phyloP scores from a whole-genome alignment of 1,140 invertebrate species.

The Papilio polytes region DNA sequence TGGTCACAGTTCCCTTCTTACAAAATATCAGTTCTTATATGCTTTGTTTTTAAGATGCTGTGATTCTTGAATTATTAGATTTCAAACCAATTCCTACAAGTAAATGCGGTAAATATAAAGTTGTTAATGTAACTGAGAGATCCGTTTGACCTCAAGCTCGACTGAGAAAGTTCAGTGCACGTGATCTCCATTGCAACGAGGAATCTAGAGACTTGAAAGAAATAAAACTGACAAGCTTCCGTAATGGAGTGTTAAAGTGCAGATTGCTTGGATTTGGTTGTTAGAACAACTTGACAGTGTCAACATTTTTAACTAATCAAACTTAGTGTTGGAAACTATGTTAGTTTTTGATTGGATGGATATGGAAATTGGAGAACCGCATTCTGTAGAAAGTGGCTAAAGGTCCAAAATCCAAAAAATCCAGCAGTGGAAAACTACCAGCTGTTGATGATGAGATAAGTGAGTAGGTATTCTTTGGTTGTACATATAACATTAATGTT shows the following conservation, averaged over 20 bases:
- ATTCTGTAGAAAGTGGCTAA: too few species aligned
- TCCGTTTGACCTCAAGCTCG: background rate
- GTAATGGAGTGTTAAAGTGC: background rate
- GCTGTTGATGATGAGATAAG: too few species aligned
- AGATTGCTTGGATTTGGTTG: conserved; percentile 4
- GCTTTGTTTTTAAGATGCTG: too few species aligned
- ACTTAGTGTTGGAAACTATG: too few species aligned
- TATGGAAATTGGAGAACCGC: too few species aligned
- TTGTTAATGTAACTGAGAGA: conserved; percentile 20
- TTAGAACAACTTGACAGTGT: background rate
- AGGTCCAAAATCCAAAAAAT: too few species aligned
- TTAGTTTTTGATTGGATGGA: too few species aligned
- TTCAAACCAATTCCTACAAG: background rate
- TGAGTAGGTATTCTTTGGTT: too few species aligned
- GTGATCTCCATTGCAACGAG: conserved; percentile 18
- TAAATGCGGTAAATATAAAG: conserved; percentile 6
- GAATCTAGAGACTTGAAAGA: background rate
- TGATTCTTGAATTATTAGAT: background rate
- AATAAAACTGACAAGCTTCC: conserved; percentile 4
- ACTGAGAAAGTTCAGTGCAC: conserved; percentile 22
- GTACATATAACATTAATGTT: background rate
- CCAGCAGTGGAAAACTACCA: too few species aligned
- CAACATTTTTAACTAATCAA: background rate
- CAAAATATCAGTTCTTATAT: background rate
- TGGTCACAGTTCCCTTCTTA: background rate